Evolutionary conservation across 2,797 vertebrate species (phyloP), one percentile per base, ranked within the genome.

Genomic region (Pogoniulus pusillus): DNA sequence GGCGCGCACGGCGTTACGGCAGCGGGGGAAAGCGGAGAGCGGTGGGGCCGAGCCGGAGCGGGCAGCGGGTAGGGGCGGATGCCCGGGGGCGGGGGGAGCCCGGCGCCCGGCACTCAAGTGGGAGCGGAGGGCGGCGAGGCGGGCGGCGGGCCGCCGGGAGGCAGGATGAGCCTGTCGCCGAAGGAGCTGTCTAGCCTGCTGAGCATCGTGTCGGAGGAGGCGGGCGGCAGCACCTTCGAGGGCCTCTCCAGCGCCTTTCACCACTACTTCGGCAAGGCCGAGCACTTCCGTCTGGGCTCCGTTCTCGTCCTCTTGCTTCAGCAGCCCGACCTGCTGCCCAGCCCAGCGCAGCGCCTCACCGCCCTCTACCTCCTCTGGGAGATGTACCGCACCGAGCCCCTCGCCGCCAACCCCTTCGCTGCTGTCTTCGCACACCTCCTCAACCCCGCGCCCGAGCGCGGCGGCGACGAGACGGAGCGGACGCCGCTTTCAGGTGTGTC

Each of bases 311-410:
- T 99, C 97, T 97, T 99, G 32, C 98, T 99, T 14, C 99, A 99
- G 97, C 99, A 99, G 96, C 98, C 99, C 4, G 99, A 99, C 97
- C 97, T 99, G 82, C 96, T 99, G 83, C 99, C 99, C 81, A 98
- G 98, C 93, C 98, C 99, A 24, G 98, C 99, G 64, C 99, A 99
- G 98, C 98, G 99, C 59, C 98, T 99, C 95, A 99, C 98, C 4
- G 99, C 99, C 4, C 98, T 99, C 91, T 99, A 99, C 97, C 98
- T 99, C 41, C 98, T 99, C 1, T 99, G 99, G 99, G 99, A 99
- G 97, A 99, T 99, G 99, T 99, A 99, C 97, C 98, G 99, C 73
- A 99, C 99, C 65, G 99, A 99, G 97, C 99, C 99, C 39, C 98
- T 99, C 32, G 99, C 99, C 22, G 98, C 98, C 9, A 99, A 99